Evolutionary conservation across 2,113 vertebrate species (phyloP).

Genomic region (Ammodytes marinus): DNA sequence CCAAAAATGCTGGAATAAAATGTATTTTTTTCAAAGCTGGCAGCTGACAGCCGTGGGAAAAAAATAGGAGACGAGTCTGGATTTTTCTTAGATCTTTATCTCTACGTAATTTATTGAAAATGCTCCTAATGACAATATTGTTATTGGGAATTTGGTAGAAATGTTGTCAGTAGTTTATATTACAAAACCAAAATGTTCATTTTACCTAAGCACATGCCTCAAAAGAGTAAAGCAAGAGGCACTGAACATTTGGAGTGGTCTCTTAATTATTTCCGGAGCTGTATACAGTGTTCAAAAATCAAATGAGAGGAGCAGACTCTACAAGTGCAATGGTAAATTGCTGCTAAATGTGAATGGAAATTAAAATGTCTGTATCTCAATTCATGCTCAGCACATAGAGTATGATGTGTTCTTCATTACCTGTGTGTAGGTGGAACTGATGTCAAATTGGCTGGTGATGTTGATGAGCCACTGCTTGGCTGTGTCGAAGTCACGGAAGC

Average conservation of each 20-base stretch:
- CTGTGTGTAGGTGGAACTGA: conserved; percentile 85
- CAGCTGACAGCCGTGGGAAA: background rate
- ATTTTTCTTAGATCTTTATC: too few relatives aligned
- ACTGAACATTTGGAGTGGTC: too few relatives aligned
- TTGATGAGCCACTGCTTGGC: conserved; percentile 88
- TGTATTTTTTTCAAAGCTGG: background rate
- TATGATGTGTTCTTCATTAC: conserved; percentile 45
- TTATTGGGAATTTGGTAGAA: too few relatives aligned
- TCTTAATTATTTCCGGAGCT: too few relatives aligned
- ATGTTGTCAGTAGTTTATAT: too few relatives aligned
- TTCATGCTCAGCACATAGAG: background rate
- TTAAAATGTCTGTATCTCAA: background rate
- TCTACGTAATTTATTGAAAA: too few relatives aligned
- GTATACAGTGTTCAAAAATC: background rate
- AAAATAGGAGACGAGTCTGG: too few relatives aligned
- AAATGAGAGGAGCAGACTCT: background rate
- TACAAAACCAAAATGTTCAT: too few relatives aligned
- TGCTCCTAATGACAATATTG: too few relatives aligned
- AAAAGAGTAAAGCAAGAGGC: too few relatives aligned
- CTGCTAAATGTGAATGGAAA: background rate
- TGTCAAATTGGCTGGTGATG: conserved; percentile 86
- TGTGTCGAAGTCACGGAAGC: conserved; percentile 82
- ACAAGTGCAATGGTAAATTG: background rate
- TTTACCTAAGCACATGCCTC: too few relatives aligned
- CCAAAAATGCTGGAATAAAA: background rate